phyloP scores from a whole-genome alignment of 2,113 vertebrate species.

The Protomyctophum bolini region DNA sequence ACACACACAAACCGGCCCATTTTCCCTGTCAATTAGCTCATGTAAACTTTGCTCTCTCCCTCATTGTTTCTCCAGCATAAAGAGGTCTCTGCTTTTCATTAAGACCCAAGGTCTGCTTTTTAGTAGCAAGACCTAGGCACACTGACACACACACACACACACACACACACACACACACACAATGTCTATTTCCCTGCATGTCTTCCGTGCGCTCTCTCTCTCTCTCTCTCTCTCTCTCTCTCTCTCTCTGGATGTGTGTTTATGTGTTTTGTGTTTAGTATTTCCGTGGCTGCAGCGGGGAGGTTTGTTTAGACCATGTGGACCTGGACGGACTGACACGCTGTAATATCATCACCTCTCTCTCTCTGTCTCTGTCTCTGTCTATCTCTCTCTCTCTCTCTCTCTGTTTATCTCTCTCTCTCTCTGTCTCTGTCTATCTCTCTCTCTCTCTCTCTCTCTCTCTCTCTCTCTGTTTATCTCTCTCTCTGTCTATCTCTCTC shows the following conservation, averaged over 20 bases:
- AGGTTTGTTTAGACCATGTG: constrained; percentile 16
- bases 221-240: too few species aligned
- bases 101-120: constrained; percentile 47
- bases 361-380: background rate
- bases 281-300: background rate
- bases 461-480: too few species aligned
- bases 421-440: too few species aligned
- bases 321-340: constrained; percentile 17
- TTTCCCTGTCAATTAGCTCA: constrained; percentile 71
- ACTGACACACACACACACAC: constrained; percentile 3
- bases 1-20: too few species aligned
- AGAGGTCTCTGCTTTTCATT: constrained; percentile 75
- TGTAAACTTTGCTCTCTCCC: constrained; percentile 75
- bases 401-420: too few species aligned
- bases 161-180: background rate
- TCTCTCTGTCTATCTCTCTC: too few species aligned
- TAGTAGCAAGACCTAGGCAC: constrained; percentile 37
- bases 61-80: constrained; percentile 72
- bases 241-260: too few species aligned
- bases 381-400: too few species aligned
- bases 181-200: too few species aligned
- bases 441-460: too few species aligned
- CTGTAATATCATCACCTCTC: background rate
- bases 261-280: background rate
- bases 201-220: too few species aligned